These are phyloP conservation scores for Bovichtus diacanthus DNA, from an alignment of 2,797 vertebrate species.

Conservation along the genomic window DNA sequence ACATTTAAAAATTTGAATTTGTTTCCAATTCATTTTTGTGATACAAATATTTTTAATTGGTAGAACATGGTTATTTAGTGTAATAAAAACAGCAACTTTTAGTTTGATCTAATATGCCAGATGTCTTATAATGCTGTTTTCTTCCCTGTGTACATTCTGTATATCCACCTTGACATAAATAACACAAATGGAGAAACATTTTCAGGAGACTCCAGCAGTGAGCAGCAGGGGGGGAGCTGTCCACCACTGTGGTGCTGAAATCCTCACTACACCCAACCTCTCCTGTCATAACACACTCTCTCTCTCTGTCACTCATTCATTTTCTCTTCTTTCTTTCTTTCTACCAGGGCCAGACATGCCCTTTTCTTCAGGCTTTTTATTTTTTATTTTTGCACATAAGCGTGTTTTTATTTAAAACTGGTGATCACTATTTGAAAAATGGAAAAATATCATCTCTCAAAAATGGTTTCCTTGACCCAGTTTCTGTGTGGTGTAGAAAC, in stretches of 20 bases:
- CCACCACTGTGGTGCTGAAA: constrained; percentile 61
- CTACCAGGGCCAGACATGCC: background rate
- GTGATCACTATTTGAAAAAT: background rate
- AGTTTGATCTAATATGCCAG: background rate
- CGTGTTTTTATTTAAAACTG: background rate
- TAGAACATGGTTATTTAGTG: background rate
- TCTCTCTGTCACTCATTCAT: background rate
- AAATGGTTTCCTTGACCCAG: background rate
- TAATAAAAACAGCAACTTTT: background rate
- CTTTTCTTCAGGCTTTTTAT: background rate
- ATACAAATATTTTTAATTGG: background rate
- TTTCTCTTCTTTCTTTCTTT: background rate
- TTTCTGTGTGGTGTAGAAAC: background rate
- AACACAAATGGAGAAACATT: background rate
- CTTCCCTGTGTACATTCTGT: background rate
- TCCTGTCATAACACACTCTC: background rate
- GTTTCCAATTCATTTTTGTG: background rate
- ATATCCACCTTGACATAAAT: background rate
- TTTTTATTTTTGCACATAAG: background rate
- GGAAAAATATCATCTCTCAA: background rate
- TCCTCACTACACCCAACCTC: background rate
- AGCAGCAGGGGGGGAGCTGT: constrained; percentile 53
- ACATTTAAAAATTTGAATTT: background rate
- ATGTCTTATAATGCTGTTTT: background rate
- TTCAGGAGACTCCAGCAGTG: background rate